Conservation (phyloP, 2,113 vertebrate genomes). For the Porphyrio hochstetteri region DNA sequence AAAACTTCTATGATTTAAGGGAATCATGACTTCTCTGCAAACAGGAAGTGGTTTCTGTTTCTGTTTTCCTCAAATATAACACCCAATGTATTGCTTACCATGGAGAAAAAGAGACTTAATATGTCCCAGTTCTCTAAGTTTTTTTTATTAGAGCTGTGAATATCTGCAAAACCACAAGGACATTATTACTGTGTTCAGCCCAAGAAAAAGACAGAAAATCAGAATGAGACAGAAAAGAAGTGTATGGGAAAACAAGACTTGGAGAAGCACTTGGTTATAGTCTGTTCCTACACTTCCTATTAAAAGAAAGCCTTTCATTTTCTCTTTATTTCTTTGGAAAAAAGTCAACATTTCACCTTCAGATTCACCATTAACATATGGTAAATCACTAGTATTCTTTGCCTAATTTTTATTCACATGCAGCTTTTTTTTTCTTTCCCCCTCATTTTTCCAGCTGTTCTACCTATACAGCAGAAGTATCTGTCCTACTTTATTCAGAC, state of each 20-base stretch:
- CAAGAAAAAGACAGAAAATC: not conserved
- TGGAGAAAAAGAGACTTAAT: not conserved
- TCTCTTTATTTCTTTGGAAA: not conserved
- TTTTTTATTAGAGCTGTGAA: not conserved
- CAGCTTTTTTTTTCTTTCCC: not conserved
- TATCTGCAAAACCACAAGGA: not conserved
- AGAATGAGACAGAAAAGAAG: not conserved
- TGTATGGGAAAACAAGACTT: not conserved
- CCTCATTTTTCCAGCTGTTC: not conserved
- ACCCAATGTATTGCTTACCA: not conserved
- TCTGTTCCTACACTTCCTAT: not conserved
- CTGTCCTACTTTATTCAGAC: not conserved
- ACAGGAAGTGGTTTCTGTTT: not conserved
- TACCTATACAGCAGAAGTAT: not conserved
- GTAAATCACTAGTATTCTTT: not conserved
- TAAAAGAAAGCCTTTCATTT: not conserved
- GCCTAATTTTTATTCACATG: not conserved
- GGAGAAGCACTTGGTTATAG: not conserved
- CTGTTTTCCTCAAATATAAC: not conserved
- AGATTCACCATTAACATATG: not conserved
- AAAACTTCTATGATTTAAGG: not conserved
- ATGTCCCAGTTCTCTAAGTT: not conserved
- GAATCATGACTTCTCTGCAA: not conserved
- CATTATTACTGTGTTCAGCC: not conserved
- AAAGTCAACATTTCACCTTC: not conserved